Evolutionary conservation across 2,113 vertebrate species (phyloP).

Genomic region (Micronisus gabar): DNA sequence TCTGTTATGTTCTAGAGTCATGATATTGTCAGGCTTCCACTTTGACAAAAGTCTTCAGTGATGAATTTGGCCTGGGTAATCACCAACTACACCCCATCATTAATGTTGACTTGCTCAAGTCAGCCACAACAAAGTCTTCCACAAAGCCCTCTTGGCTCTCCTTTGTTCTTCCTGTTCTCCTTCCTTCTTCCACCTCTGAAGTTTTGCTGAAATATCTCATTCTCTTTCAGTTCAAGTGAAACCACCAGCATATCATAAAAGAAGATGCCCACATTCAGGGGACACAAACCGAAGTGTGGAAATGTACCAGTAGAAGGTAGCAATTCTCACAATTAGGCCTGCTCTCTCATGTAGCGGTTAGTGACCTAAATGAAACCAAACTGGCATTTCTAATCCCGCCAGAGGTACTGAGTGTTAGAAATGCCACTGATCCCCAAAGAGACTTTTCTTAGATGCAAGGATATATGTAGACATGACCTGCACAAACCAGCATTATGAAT

Average conservation of each 20-base stretch:
- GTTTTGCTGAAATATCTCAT: background rate
- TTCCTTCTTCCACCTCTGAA: background rate
- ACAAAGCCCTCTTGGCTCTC: background rate
- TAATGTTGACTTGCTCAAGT: rapidly evolving
- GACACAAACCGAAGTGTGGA: background rate
- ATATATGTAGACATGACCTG: background rate
- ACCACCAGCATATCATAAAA: background rate
- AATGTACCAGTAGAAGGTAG: background rate
- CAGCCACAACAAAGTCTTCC: background rate
- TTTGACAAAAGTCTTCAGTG: background rate
- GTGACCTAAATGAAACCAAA: background rate
- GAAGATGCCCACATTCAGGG: background rate
- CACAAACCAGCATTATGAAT: background rate
- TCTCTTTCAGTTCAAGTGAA: background rate
- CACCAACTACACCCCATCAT: background rate
- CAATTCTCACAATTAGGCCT: background rate
- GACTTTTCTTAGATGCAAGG: background rate
- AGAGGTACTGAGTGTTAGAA: background rate
- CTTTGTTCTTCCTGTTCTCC: background rate
- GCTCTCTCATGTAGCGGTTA: background rate
- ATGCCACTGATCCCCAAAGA: background rate
- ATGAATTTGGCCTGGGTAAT: background rate
- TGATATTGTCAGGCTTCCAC: background rate
- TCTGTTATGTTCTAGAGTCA: background rate
- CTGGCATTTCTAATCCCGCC: background rate